Base-by-base conservation (phyloP, 2,113 vertebrate genomes). In the Eidolon helvum region DNA sequence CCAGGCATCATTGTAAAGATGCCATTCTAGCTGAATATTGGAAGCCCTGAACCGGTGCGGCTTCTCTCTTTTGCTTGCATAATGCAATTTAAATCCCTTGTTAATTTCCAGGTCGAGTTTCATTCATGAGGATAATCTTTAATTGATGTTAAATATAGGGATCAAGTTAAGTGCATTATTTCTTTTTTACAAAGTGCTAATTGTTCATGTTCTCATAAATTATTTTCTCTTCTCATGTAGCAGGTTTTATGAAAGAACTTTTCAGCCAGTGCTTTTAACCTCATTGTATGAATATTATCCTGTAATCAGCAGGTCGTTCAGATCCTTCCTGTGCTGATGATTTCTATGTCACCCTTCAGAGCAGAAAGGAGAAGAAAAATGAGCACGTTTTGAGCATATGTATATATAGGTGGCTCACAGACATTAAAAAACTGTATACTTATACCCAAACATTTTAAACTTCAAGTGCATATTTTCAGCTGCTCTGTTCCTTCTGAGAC, bases 171-270 rank as follows among this genome's bases (percentile, higher is more conserved):
- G 97, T 97, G 94, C 97, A 98, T 98, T 97, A 98, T 98, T 98
- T 98, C 98, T 97, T 98, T 98, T 97, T 98, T 97, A 98, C 97
- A 96, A 98, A 98, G 97, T 97, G 98, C 97, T 98, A 98, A 98
- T 98, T 98, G 98, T 98, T 98, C 97, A 93, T 97, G 97, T 97
- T 98, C 98, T 98, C 98, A 97, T 98, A 98, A 98, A 98, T 98
- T 97, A 98, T 98, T 98, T 98, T 97, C 97, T 96, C 96, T 97
- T 95, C 95, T 93, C 93, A 38, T 97, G 89, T 93, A 98, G 97
- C 95, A 95, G 96, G 93, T 97, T 97, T 98, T 98, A 98, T 98
- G 98, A 98, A 98, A 98, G 98, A 98, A 98, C 97, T 97, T 98
- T 96, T 74, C 97, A 97, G 97, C 96, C 97, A 96, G 96, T 98